These are phyloP conservation scores for Neoscelio sp. DNA, from an alignment of 2,888 invertebrate genomes.

Conservation along the genomic window DNA sequence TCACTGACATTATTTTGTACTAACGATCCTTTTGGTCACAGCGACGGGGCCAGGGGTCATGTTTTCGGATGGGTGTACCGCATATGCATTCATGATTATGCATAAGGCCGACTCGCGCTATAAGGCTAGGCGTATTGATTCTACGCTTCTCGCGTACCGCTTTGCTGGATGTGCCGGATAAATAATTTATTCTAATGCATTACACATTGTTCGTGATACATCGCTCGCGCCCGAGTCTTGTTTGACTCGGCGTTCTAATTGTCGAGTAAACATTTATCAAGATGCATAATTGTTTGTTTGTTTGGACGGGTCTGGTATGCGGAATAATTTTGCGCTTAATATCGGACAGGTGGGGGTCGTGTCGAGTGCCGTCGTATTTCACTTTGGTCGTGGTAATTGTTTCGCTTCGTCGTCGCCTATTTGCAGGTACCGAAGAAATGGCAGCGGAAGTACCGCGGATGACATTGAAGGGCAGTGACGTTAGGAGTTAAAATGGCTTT, in stretches of 20 bases:
- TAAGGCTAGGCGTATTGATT: conserved; percentile 69
- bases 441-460: too few species aligned
- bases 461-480: too few species aligned
- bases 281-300: conserved; percentile 39
- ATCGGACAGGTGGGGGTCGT: conserved; percentile 28
- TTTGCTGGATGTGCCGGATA: conserved; percentile 40
- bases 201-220: conserved; percentile 32
- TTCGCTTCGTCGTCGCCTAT: neutral
- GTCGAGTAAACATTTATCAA: conserved; percentile 44
- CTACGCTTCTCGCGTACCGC: conserved; percentile 36
- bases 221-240: conserved; percentile 2
- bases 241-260: conserved; percentile 23
- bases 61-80: conserved; percentile 74
- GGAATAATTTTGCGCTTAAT: conserved; percentile 26
- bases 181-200: conserved; percentile 59
- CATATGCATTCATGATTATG: conserved; percentile 80
- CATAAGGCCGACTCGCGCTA: conserved; percentile 70
- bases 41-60: conserved; percentile 30
- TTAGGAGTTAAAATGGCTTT: too few species aligned
- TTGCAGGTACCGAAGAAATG: too few species aligned
- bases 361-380: conserved; percentile 9
- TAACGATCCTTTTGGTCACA: conserved; percentile 78
- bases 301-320: conserved; percentile 8
- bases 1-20: conserved; percentile 77
- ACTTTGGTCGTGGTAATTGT: too few species aligned